Evolutionary conservation across 2,113 vertebrate genomes (phyloP), one percentile per base, ranked within the genome.

Genomic region (Pelecanus crispus): DNA sequence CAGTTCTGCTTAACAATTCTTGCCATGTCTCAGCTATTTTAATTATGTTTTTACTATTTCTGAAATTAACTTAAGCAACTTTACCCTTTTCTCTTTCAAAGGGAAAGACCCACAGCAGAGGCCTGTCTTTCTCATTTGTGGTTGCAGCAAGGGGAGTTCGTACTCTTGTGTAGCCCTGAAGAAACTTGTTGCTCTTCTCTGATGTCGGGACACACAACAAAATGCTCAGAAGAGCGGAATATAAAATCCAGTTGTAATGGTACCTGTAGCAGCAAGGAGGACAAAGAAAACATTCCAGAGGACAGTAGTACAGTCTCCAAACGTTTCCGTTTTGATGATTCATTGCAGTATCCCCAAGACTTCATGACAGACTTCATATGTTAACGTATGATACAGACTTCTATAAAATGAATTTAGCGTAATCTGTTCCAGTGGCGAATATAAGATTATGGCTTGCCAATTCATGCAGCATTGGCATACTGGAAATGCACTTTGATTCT

Each of bases 271-370:
- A 93, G 98, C 91, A 98, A 94, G 15, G 99, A 99, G 38, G 99
- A 99, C 98, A 99, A 99, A 95, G 99, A 99, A 96, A 99, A 99
- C 97, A 98, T 99, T 91, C 98, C 98, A 42, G 99, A 99, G 82
- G 98, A 98, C 24, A 96, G 96, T 94, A 98, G 98, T 2, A 97
- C 98, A 1, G 98, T 98, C 5, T 97, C 98, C 32, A 99, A 99
- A 91, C 98, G 98, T 56, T 99, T 98, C 61, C 99, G 99, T 68
- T 99, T 99, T 2, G 99, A 99, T 18, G 98, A 99, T 77, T 98
- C 98, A 0, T 62, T 98, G 72, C 97, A 97, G 42, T 84, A 82
- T 80, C 96, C 98, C 58, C 98, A 97, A 5, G 98, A 98, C 91
- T 97, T 98, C 5, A n/a, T 97, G 85, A 95, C 98, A 65, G 98